Evolutionary conservation across 1,140 invertebrate species (phyloP), one percentile per base, ranked within the genome.

Genomic region (Danaus plexippus): DNA sequence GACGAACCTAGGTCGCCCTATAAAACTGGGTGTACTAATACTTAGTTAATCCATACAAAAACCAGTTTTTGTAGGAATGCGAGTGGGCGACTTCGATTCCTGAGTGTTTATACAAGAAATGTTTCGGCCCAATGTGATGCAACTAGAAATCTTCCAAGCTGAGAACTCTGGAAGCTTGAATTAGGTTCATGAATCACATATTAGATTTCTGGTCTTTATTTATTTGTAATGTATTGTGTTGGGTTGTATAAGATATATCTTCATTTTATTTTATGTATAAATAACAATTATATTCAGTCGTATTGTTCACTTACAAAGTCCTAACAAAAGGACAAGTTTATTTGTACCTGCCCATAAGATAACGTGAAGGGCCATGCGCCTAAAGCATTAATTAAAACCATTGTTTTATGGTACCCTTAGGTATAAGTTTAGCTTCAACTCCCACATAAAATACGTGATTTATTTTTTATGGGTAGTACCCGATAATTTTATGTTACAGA

Each of bases 41-140:
- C 64, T 49, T 63, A 63, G 54, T 61, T 54, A 54, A 64, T 64
- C 63, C 57, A 55, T 59, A 60, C 43, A 42, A 52, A 59, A 76
- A 76, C 71, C 71, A 63, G 71, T 73, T 75, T 76, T 51, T 49
- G 60, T 63, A 56, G 73, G 73, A 76, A 76, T 76, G 71, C 66
- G 69, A 71, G 71, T 71, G 69, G 69, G 69, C 69, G 71, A 59
- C 63, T 65, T 74, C 64, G 67, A 69, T 67, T 74, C 71, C 69
- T 60, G 54, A 54, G 55, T 71, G 67, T 74, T 74, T 71, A 65
- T 65, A 69, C 59, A 69, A 69, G 69, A 66, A 63, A 65, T 52
- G 61, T 59, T 59, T 60, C 59, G 42, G 53, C 52, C 58, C 58
- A 60, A 60, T 55, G 43, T 57, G 56, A 61, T 55, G 59, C 52